Conservation (phyloP, 2,888 invertebrate genomes). For the Arctia plantaginis region DNA sequence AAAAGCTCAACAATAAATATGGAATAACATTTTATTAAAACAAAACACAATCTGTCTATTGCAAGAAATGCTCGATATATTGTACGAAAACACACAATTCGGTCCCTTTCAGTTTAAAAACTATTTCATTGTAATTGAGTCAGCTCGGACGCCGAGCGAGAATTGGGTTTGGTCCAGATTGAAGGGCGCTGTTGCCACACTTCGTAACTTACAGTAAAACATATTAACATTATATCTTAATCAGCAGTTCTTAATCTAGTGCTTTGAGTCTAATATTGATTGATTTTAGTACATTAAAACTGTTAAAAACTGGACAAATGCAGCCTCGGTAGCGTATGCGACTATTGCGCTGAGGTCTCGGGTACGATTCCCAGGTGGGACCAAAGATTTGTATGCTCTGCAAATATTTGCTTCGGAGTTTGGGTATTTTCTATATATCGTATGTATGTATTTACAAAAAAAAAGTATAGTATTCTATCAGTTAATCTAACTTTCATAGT, state of each 20-base stretch:
- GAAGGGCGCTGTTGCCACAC: slow-evolving; percentile 37
- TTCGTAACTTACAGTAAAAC: slow-evolving; percentile 30
- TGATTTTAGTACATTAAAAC: too few relatives aligned
- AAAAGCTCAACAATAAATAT: background rate
- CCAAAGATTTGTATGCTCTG: too few relatives aligned
- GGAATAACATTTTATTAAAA: background rate
- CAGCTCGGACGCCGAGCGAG: slow-evolving; percentile 46
- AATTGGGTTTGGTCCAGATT: slow-evolving; percentile 37
- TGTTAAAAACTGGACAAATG: too few relatives aligned
- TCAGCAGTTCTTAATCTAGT: background rate
- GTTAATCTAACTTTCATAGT: too few relatives aligned
- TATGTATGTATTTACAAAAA: too few relatives aligned
- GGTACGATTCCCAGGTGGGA: too few relatives aligned
- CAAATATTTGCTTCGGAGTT: too few relatives aligned
- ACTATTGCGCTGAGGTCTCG: too few relatives aligned
- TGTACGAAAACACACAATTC: slow-evolving; percentile 19
- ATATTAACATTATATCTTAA: slow-evolving; percentile 34
- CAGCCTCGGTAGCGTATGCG: too few relatives aligned
- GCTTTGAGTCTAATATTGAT: background rate
- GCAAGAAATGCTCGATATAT: slow-evolving; percentile 20
- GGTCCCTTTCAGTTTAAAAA: slow-evolving; percentile 56
- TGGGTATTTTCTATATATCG: too few relatives aligned
- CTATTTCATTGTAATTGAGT: slow-evolving; percentile 60
- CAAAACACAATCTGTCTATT: background rate
- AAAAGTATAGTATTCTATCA: too few relatives aligned